Percentiles rank a stretch among this genome's conserved stretches.
These are phyloP conservation scores for Musca vetustissima DNA, from an alignment of 1,140 invertebrate genomes.

Conservation along the genomic window DNA sequence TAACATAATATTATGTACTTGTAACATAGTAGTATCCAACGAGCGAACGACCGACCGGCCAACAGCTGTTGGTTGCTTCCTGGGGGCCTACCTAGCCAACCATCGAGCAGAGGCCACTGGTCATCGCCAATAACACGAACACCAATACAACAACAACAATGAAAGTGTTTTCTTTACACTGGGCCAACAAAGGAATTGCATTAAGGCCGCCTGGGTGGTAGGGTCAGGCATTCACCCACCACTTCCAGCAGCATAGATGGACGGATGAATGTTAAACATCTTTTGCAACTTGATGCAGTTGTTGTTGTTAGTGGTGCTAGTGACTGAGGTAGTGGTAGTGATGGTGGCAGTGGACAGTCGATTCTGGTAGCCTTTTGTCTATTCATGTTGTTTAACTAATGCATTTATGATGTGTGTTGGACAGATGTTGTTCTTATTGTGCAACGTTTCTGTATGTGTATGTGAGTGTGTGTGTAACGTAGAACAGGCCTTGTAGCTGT, in stretches of 20 bases:
- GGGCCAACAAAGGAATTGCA: too few relatives aligned
- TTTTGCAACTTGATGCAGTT: neutral
- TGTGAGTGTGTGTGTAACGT: neutral
- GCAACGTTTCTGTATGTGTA: neutral
- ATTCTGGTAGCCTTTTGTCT: neutral
- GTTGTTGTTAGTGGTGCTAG: neutral
- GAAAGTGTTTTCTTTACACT: too few relatives aligned
- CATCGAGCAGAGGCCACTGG: neutral
- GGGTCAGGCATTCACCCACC: too few relatives aligned
- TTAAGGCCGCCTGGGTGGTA: too few relatives aligned
- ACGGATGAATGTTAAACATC: slow-evolving; percentile 1
- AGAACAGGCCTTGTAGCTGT: neutral
- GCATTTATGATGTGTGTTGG: slow-evolving; percentile 31
- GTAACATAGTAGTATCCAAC: neutral
- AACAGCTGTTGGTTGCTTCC: slow-evolving; percentile 8
- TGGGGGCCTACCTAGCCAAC: neutral
- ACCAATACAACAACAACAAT: slow-evolving; percentile 2
- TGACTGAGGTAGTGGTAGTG: neutral
- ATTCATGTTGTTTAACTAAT: slow-evolving; percentile 28
- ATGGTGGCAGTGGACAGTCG: neutral
- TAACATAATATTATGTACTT: neutral
- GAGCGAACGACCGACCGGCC: too few relatives aligned
- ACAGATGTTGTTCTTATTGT: slow-evolving; percentile 14
- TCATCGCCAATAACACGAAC: neutral
- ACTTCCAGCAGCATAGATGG: too few relatives aligned